phyloP scores from a whole-genome alignment of 2,888 invertebrate genomes.

The Drosophila buzzatii region DNA sequence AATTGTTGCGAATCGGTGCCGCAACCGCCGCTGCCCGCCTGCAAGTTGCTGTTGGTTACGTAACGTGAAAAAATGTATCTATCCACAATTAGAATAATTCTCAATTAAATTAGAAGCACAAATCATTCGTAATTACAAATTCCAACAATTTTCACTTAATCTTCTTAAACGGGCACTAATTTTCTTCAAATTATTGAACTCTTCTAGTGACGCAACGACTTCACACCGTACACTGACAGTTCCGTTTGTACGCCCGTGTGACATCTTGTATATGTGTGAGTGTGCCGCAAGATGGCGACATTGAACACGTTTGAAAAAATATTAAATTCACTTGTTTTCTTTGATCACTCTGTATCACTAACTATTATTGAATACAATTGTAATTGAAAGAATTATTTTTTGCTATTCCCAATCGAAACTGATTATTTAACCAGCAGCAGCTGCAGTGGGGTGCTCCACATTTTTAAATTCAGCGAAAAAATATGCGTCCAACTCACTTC shows the following conservation, averaged over 20 bases:
- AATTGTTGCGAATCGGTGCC: conserved; percentile 24
- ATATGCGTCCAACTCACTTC: conserved; percentile 81
- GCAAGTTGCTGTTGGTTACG: conserved; percentile 63
- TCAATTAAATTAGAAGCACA: conserved; percentile 18
- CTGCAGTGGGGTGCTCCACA: conserved; percentile 51
- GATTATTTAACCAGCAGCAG: conserved; percentile 77
- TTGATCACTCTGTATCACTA: conserved; percentile 52
- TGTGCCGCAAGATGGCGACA: conserved; percentile 76
- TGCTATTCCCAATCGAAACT: conserved; percentile 40
- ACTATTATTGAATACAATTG: conserved; percentile 18
- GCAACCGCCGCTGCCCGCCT: conserved; percentile 51
- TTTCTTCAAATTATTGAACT: conserved; percentile 37
- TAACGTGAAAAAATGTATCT: conserved; percentile 49
- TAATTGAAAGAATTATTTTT: conserved; percentile 22
- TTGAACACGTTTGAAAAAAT: conserved; percentile 62
- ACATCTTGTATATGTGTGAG: conserved; percentile 47
- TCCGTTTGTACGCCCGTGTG: conserved; percentile 53
- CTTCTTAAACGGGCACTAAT: conserved; percentile 24
- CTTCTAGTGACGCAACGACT: conserved; percentile 74
- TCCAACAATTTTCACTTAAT: conserved; percentile 32
- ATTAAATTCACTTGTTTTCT: conserved; percentile 47
- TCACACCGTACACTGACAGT: conserved; percentile 50
- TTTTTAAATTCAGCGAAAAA: conserved; percentile 39
- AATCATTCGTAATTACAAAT: background rate
- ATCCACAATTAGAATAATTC: conserved; percentile 18